Conservation (phyloP, 30 jellyfish, hydroid and myxozoan species). For the Pseudorhiza aurosa region DNA sequence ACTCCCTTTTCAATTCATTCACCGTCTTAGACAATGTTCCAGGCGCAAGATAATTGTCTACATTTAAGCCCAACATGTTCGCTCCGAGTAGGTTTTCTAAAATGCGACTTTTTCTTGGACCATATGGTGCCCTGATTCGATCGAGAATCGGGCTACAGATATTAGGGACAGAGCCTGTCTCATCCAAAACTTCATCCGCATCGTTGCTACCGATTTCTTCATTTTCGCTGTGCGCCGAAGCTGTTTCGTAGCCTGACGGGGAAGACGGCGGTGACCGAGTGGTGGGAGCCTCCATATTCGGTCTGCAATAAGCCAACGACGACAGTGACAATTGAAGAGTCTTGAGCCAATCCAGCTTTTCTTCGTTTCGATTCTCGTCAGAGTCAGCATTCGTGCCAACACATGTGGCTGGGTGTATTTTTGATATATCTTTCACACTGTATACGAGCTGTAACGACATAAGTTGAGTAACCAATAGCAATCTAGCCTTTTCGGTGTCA, state of each 20-base stretch:
- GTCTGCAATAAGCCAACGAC: background rate
- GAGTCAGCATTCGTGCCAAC: background rate
- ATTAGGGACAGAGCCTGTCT: background rate
- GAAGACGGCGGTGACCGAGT: constrained; percentile 29
- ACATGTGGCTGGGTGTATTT: background rate
- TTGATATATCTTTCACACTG: constrained; percentile 39
- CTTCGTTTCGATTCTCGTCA: background rate
- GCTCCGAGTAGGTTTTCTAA: constrained; percentile 16
- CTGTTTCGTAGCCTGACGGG: constrained; percentile 77
- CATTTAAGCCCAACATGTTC: background rate
- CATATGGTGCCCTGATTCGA: constrained; percentile 22
- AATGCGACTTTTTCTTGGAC: constrained; percentile 23
- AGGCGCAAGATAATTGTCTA: background rate
- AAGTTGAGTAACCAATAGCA: constrained; percentile 68
- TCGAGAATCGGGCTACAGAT: constrained; percentile 35
- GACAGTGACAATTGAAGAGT: constrained; percentile 3
- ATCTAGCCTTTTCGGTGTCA: constrained; percentile 33
- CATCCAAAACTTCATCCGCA: background rate
- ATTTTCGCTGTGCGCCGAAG: constrained; percentile 17
- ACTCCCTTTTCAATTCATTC: constrained; percentile 16
- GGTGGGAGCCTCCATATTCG: background rate
- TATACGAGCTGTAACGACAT: constrained; percentile 74
- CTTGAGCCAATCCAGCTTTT: background rate
- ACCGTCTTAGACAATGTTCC: constrained; percentile 9
- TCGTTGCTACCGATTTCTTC: constrained; percentile 4